Conservation (phyloP, 1,140 invertebrate genomes). For the Apis laboriosa region DNA sequence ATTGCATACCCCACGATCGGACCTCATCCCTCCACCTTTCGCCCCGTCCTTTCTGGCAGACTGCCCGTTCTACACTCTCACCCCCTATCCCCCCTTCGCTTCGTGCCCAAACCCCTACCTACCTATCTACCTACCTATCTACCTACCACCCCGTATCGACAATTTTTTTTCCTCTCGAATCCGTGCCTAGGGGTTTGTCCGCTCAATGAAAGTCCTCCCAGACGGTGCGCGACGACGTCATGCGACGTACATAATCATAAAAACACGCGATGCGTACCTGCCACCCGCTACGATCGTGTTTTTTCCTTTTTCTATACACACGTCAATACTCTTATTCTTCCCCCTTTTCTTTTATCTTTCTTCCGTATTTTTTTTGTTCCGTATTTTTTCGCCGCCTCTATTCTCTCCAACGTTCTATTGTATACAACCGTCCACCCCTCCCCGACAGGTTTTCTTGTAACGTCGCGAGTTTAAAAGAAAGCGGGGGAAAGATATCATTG, state of each 20-base stretch:
- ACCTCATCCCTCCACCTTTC: slow-evolving; percentile 57
- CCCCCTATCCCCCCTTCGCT: slow-evolving; percentile 34
- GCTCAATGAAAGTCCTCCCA: slow-evolving; percentile 69
- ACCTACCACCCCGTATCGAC: slow-evolving; percentile 52
- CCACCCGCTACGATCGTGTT: slow-evolving; percentile 17
- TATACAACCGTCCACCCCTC: too few relatives aligned
- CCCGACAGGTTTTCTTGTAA: too few relatives aligned
- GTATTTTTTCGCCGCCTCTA: neutral
- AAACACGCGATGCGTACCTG: slow-evolving; percentile 54
- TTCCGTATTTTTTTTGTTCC: neutral
- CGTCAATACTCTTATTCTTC: slow-evolving; percentile 20
- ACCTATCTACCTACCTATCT: too few relatives aligned
- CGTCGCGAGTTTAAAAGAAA: too few relatives aligned
- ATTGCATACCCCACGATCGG: slow-evolving; percentile 44
- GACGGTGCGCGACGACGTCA: slow-evolving; percentile 48
- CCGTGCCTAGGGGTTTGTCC: slow-evolving; percentile 60
- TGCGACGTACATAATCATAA: slow-evolving; percentile 59
- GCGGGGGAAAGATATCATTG: too few relatives aligned
- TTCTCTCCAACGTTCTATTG: neutral
- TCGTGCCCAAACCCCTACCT: slow-evolving; percentile 28
- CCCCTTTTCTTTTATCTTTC: neutral
- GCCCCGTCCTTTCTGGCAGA: slow-evolving; percentile 60
- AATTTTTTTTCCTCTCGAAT: slow-evolving; percentile 64
- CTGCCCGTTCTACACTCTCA: slow-evolving; percentile 58
- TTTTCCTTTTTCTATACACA: neutral